Base-by-base conservation (phyloP, 2,888 invertebrate genomes). In the Amphipyra tragopoginis region DNA sequence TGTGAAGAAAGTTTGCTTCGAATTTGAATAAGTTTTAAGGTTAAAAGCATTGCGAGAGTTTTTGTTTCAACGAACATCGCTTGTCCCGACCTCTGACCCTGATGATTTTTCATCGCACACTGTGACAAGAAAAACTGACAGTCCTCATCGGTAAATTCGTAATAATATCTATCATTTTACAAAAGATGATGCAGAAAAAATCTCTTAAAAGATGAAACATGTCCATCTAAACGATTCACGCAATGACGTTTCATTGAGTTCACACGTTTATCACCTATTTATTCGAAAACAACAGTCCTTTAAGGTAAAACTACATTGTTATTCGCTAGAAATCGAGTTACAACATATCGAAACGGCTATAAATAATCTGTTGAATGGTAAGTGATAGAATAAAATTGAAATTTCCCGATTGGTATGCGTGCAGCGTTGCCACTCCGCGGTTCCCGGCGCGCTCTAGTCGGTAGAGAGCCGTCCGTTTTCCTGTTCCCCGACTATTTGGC, bases 401-500 rank as follows among this genome's bases (percentile, higher is more conserved):
- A 79, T 82, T 82, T 80, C 78, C 82, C 78, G 75, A 79, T 93
- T 91, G 86, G 83, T 91, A 92, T 92, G 88, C 92, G 80, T 65
- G 60, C 58, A 57, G 78, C 84, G 86, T 85, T 58, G 76, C 52
- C 65, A 81, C 78, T 77, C 79, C 74, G 72, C 72, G 71, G 79
- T 83, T 82, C 80, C 77, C 73, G 56, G 83, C 83, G 40, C 56
- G 48, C 53, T 86, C 83, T 84, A 82, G 62, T 69, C 67, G 77
- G 73, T 86, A 89, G 92, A 91, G 92, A 91, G 90, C 80, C 81
- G 81, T 42, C 68, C 54, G 84, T 90, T 92, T 92, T 90, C 90
- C 91, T 77, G 89, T 86, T 87, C 84, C 82, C 84, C 80, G 74
- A 77, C 83, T 80, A 85, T 83, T 82, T 81, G 70, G 80, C 62